A percentile compares a stretch with the other conserved stretches of the same genome.
phyloP scores from a whole-genome alignment of 2,113 vertebrate genomes.

The Pollachius pollachius region DNA sequence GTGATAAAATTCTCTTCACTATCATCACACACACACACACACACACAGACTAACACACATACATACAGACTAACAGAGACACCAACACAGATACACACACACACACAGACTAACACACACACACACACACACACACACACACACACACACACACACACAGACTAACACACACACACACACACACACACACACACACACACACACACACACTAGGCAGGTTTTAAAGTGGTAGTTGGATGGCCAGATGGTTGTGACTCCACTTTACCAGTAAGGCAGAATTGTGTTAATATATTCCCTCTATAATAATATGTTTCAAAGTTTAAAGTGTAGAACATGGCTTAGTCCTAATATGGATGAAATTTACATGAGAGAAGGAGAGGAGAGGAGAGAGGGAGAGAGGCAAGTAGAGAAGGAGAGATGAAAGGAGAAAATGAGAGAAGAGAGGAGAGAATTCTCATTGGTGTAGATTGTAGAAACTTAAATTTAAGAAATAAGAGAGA shows the following conservation, averaged over 20 bases:
- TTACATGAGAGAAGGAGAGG: conserved; percentile 6
- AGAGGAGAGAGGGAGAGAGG: neutral
- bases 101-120: conserved; percentile 2
- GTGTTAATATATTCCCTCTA: too few species aligned
- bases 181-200: conserved; percentile 8
- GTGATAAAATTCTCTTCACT: conserved; percentile 39
- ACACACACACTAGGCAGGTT: conserved; percentile 11
- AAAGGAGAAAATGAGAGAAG: neutral
- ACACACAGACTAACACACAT: conserved; percentile 2
- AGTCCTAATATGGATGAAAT: too few species aligned
- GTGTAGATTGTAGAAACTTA: too few species aligned
- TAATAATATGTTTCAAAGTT: too few species aligned
- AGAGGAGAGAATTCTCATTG: neutral
- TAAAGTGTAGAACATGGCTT: too few species aligned
- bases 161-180: conserved; percentile 19
- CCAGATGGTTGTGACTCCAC: conserved; percentile 27
- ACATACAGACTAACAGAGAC: conserved; percentile 1
- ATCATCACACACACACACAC: neutral
- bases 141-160: conserved; percentile 6
- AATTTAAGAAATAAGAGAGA: too few species aligned
- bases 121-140: conserved; percentile 6
- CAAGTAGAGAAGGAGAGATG: neutral
- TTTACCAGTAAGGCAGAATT: too few species aligned
- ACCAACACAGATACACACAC: conserved; percentile 1
- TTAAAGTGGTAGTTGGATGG: too few species aligned